A percentile compares a stretch with the other conserved stretches of the same genome.
Conservation (phyloP, 2,888 invertebrate species). For the Lycaena phlaeas region DNA sequence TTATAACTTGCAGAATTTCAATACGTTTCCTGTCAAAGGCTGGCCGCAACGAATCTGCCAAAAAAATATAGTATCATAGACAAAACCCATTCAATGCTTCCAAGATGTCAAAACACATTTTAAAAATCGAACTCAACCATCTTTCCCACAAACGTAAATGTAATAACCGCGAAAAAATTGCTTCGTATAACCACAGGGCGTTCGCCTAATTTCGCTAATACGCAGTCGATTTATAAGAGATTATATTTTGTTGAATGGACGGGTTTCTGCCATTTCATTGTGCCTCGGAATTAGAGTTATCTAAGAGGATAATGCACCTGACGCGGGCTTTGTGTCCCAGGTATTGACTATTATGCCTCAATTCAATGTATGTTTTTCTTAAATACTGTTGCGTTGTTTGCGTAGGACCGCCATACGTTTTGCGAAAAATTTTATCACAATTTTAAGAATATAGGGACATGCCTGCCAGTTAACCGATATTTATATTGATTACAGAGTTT, state of each 20-base stretch:
- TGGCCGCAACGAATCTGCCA: constrained; percentile 43
- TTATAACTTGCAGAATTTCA: constrained; percentile 63
- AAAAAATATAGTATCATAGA: constrained; percentile 55
- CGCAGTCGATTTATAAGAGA: constrained; percentile 42
- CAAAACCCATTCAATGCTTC: constrained; percentile 35
- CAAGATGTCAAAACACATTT: constrained; percentile 61
- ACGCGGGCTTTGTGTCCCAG: constrained; percentile 46
- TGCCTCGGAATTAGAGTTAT: constrained; percentile 46
- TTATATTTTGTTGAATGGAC: constrained; percentile 53
- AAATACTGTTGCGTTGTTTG: constrained; percentile 44
- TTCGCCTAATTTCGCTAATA: constrained; percentile 38
- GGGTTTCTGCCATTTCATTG: constrained; percentile 44
- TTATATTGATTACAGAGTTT: too few relatives aligned
- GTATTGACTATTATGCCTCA: constrained; percentile 38
- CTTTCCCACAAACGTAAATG: constrained; percentile 6
- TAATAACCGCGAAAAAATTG: constrained; percentile 55
- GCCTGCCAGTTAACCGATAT: too few relatives aligned
- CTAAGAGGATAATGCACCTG: constrained; percentile 64
- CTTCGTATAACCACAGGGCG: constrained; percentile 27
- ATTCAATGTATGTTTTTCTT: constrained; percentile 25
- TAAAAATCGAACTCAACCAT: constrained; percentile 19
- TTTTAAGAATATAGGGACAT: too few relatives aligned
- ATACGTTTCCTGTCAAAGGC: constrained; percentile 54
- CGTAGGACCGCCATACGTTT: constrained; percentile 35
- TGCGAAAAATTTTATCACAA: too few relatives aligned